Evolutionary conservation across 23 tunicate genomes (phyloP).

Genomic region (Trididemnum nubilum): DNA sequence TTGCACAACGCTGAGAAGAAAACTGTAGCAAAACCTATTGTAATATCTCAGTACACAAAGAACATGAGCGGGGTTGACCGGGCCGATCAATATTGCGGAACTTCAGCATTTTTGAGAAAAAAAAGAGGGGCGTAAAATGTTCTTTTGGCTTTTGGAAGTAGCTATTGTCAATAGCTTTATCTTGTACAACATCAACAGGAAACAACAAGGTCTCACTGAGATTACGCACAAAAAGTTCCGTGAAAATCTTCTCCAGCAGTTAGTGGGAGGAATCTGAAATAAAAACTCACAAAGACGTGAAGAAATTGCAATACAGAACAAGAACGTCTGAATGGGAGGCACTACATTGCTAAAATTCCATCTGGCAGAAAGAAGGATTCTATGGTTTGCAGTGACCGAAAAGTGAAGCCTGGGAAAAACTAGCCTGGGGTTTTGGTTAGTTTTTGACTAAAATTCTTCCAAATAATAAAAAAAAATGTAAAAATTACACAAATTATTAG

Average conservation of each 20-base stretch:
- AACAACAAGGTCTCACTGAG: background rate
- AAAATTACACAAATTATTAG: too few species aligned
- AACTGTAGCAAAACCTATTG: too few species aligned
- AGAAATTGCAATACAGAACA: background rate
- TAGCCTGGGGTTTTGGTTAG: too few species aligned
- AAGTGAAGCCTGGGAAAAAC: background rate
- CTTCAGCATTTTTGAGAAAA: slow-evolving; percentile 15
- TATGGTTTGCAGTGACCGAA: slow-evolving; percentile 20
- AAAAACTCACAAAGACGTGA: background rate
- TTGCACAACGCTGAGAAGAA: too few species aligned
- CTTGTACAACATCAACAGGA: slow-evolving; percentile 4
- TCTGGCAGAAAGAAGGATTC: too few species aligned
- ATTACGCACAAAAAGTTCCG: background rate
- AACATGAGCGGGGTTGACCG: slow-evolving; percentile 21
- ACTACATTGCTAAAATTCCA: slow-evolving; percentile 8
- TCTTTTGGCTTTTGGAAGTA: slow-evolving; percentile 20
- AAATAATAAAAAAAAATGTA: too few species aligned
- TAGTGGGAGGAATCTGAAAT: too few species aligned
- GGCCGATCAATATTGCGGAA: slow-evolving; percentile 29
- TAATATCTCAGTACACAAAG: too few species aligned
- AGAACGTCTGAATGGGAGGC: slow-evolving; percentile 5
- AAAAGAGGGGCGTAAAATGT: slow-evolving; percentile 22
- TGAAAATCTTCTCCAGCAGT: too few species aligned
- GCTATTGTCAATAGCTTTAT: slow-evolving; percentile 19
- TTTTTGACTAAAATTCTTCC: too few species aligned